Percentiles rank a stretch among this genome's conserved stretches.
Conservation (phyloP, 2,113 vertebrate genomes). For the Taxidea taxus region DNA sequence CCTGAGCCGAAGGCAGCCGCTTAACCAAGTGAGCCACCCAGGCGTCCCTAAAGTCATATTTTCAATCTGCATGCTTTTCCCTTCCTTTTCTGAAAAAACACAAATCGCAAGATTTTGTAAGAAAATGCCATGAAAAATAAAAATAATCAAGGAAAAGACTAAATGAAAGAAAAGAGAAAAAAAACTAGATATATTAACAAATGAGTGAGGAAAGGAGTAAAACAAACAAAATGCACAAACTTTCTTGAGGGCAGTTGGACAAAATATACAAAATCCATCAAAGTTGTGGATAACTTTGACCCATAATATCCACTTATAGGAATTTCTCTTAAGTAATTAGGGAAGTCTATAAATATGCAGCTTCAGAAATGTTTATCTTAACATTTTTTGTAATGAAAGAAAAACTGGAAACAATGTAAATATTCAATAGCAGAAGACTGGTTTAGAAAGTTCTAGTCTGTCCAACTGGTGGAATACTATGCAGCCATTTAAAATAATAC, state of each 20-base stretch:
- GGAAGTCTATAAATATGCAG: constrained; percentile 24
- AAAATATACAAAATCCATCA: constrained; percentile 8
- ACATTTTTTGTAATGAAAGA: background rate
- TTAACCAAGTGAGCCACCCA: too few relatives aligned
- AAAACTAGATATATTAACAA: background rate
- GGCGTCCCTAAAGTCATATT: background rate
- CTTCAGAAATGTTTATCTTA: constrained; percentile 25
- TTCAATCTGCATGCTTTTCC: background rate
- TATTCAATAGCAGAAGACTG: background rate
- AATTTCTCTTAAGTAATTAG: constrained; percentile 31
- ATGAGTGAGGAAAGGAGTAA: background rate
- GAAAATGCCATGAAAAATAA: background rate
- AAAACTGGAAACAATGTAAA: background rate
- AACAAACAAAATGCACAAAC: background rate
- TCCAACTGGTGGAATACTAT: background rate
- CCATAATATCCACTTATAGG: background rate
- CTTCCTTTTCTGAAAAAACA: constrained; percentile 7
- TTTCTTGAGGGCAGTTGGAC: background rate
- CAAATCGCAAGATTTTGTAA: background rate
- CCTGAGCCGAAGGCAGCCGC: too few relatives aligned
- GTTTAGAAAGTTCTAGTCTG: constrained; percentile 10
- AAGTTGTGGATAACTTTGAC: background rate
- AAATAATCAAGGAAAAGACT: background rate
- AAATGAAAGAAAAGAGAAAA: background rate
- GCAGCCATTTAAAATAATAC: constrained; percentile 1